These are phyloP conservation scores for Ivindomyrus marchei DNA, from an alignment of 2,113 vertebrate species.

Conservation along the genomic window DNA sequence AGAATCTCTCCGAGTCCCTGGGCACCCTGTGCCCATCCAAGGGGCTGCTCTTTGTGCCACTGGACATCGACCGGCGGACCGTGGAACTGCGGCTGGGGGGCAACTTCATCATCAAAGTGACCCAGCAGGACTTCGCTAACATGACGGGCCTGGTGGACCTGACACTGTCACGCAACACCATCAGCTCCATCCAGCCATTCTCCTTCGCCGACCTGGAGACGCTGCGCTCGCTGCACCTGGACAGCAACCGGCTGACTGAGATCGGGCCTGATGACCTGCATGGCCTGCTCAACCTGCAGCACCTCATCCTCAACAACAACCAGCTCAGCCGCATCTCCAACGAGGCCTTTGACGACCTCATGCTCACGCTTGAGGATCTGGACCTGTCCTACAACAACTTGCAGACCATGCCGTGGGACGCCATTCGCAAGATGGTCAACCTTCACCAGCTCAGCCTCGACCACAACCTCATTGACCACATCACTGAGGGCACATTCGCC, in stretches of 20 bases:
- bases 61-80: conserved; percentile 87
- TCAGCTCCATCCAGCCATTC: conserved; percentile 87
- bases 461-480: conserved; percentile 86
- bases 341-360: conserved; percentile 80
- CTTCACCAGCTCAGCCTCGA: conserved; percentile 94
- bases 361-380: conserved; percentile 85
- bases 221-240: conserved; percentile 85
- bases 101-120: conserved; percentile 92
- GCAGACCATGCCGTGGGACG: conserved; percentile 82
- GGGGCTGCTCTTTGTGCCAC: conserved; percentile 88
- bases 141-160: conserved; percentile 96
- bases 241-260: conserved; percentile 84
- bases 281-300: conserved; percentile 89
- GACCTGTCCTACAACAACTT: conserved; percentile 97
- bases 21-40: conserved; percentile 94
- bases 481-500: conserved; percentile 84
- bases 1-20: conserved; percentile 96
- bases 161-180: conserved; percentile 91
- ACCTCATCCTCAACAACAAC: conserved; percentile 96
- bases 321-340: conserved; percentile 77
- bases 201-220: conserved; percentile 92
- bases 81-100: conserved; percentile 92
- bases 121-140: conserved; percentile 89
- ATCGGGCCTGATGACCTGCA: conserved; percentile 82
- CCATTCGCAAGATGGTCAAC: conserved; percentile 87